phyloP scores from a whole-genome alignment of 2,888 invertebrate genomes.

The Beris chalybata region DNA sequence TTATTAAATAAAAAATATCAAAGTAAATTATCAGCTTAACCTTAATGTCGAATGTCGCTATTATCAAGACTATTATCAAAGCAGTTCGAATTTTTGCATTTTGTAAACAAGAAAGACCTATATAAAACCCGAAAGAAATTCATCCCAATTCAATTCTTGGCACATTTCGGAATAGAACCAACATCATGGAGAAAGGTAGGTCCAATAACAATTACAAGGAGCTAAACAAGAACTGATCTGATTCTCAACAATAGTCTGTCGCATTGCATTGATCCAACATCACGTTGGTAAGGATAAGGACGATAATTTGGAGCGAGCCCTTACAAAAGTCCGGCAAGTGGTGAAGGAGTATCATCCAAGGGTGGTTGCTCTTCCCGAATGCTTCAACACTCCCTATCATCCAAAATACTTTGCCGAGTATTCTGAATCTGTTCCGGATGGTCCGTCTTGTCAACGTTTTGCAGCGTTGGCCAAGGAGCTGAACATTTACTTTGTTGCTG shows the following conservation, averaged over 20 bases:
- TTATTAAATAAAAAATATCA: no score
- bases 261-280: conserved; percentile 78
- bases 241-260: conserved; percentile 40
- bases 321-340: conserved; percentile 69
- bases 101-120: no score
- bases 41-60: no score
- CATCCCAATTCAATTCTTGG: no score
- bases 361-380: conserved; percentile 76
- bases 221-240: no score
- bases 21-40: no score
- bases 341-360: conserved; percentile 63
- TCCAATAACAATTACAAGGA: no score
- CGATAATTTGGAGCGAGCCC: conserved; percentile 71
- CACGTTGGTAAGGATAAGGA: conserved; percentile 70
- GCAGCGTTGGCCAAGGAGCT: conserved; percentile 75
- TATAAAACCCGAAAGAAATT: no score
- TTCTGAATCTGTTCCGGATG: conserved; percentile 84
- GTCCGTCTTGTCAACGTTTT: conserved; percentile 71
- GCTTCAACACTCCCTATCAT: conserved; percentile 94
- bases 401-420: conserved; percentile 76
- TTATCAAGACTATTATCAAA: no score
- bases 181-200: no score
- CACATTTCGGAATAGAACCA: no score
- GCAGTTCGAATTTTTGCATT: no score
- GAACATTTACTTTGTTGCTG: conserved; percentile 80